These are phyloP conservation scores for Alentia gelatinosa DNA, from an alignment of 2,888 invertebrate species.

Conservation along the genomic window DNA sequence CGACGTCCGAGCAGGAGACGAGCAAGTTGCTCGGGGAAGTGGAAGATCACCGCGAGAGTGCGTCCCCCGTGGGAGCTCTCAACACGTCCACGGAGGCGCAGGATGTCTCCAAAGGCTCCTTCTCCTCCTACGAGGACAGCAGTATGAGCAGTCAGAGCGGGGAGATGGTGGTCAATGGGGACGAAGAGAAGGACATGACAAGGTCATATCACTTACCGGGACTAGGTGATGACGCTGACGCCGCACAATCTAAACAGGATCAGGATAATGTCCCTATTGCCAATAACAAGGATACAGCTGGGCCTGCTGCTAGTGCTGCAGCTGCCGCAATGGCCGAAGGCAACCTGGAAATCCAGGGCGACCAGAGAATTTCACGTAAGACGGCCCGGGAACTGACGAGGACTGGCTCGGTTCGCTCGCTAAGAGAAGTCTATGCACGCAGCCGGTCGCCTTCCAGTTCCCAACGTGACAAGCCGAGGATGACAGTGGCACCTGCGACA, in stretches of 20 bases:
- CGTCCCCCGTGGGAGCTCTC: neutral
- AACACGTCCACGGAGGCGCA: neutral
- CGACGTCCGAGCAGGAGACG: neutral
- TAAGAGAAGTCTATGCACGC: neutral
- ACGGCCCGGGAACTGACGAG: slow-evolving; percentile 16
- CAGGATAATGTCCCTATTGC: too few relatives aligned
- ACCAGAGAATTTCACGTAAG: slow-evolving; percentile 10
- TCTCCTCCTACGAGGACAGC: slow-evolving; percentile 3
- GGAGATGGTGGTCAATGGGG: neutral
- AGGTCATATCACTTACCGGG: neutral
- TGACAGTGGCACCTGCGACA: slow-evolving; percentile 6
- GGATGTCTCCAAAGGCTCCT: neutral
- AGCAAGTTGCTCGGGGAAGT: neutral
- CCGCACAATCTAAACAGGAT: neutral
- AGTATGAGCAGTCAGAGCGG: neutral
- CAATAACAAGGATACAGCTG: neutral
- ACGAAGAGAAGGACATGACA: neutral
- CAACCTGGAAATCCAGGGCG: neutral
- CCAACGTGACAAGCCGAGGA: neutral
- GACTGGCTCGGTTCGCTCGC: neutral
- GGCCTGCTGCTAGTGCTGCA: neutral
- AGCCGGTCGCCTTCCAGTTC: neutral
- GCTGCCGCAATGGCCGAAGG: neutral
- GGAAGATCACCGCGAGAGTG: neutral
- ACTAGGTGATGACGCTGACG: neutral